Percentiles rank a stretch among this genome's conserved stretches.
Conservation (phyloP, 2,113 vertebrate species). For the Struthidea cinerea region DNA sequence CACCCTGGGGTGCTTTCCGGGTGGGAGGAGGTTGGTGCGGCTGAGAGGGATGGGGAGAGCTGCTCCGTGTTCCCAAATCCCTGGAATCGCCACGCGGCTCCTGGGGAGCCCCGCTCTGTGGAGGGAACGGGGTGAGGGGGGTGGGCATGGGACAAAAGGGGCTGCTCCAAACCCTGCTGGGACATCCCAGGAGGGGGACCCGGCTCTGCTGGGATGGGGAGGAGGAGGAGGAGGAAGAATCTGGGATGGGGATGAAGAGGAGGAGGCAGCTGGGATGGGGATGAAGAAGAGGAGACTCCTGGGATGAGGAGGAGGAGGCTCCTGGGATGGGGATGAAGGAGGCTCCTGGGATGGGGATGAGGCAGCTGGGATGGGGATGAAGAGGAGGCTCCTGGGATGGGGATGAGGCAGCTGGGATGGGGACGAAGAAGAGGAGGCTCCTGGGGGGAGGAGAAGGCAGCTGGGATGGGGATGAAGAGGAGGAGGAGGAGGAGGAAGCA, state of each 20-base stretch:
- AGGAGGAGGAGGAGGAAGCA: not conserved
- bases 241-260: not conserved
- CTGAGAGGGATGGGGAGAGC: not conserved
- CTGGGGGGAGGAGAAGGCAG: not conserved
- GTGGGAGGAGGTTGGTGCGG: not conserved
- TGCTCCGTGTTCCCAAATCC: accelerated
- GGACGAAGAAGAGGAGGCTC: not conserved
- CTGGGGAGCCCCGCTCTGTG: accelerated
- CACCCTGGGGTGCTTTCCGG: accelerated
- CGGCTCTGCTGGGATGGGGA: not conserved
- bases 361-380: no score
- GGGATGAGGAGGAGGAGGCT: not conserved
- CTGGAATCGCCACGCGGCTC: accelerated
- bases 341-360: not conserved
- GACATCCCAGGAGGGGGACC: not conserved
- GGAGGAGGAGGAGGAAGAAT: not conserved
- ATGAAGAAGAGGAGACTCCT: not conserved
- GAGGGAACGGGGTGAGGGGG: not conserved
- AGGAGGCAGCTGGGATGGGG: not conserved
- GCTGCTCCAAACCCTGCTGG: not conserved
- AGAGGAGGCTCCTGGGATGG: not conserved
- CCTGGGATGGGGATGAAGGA: not conserved
- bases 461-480: not conserved
- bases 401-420: not conserved
- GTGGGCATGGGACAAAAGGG: no score